Evolutionary conservation across 2,797 vertebrate genomes (phyloP), one percentile per base, ranked within the genome.

Genomic region (Lophius americanus): DNA sequence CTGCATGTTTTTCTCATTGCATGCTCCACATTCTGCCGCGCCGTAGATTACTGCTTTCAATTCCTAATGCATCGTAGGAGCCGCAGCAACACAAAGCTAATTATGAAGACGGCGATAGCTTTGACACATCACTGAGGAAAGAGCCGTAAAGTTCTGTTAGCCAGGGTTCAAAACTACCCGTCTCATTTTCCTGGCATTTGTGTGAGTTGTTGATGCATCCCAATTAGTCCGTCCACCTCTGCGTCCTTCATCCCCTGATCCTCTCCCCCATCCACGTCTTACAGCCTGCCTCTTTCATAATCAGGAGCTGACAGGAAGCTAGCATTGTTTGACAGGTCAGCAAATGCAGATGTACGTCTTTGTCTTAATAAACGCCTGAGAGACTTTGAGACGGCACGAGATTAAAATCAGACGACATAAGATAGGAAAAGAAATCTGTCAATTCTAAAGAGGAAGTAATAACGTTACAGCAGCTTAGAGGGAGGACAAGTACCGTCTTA

Each of bases 81-180:
- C 66, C 50, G 81, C 70, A 63, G 84, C 51, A 49, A 76, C 75
- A 87, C 80, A 81, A 85, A 86, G 85, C 81, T 86, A 88, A 90
- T 90, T 84, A 90, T 81, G 81, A 70, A 76, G 41, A 80, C 7
- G 64, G 62, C n/a, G 68, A 86, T 83, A 90, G 86, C 74, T 79
- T 82, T 85, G 89, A 89, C 85, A 85, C 81, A 80, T 89, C 76
- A 79, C 82, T 78, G 74, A 80, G 77, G 71, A 54, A 52, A 60
- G 61, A 78, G 62, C 51, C 36, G 52, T 7, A 78, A 82, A 86
- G 66, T 75, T 81, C 84, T 80, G 76, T 3, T 11, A 70, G 77
- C 60, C 0, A 23, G 51, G 82, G 32, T 87, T 86, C 81, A 36
- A 52, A 86, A 85, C 72, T 76, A 46, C 9, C 47, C 70, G 38